Conservation (phyloP, 2,113 vertebrate genomes). For the Oreochromis tanganicae region DNA sequence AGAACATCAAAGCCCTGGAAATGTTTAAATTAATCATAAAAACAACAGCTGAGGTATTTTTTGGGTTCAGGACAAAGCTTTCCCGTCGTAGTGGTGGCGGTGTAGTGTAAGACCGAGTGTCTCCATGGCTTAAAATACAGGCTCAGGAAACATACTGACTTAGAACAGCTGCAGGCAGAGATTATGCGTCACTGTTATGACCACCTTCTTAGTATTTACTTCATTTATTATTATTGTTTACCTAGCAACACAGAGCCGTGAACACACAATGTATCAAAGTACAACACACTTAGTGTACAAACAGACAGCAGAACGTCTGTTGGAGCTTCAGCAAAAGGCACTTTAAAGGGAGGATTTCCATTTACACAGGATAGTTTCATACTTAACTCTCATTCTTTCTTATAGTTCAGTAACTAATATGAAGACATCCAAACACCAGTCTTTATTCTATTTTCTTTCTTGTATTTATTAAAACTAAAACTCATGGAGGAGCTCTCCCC, state of each 20-base stretch:
- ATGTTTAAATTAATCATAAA: not conserved
- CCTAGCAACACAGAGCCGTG: not conserved
- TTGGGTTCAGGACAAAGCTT: accelerated
- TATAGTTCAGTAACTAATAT: not conserved
- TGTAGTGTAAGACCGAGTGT: not conserved
- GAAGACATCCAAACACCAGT: not conserved
- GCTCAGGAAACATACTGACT: not conserved
- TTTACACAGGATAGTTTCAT: not conserved
- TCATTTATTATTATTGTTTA: not conserved
- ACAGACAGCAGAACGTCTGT: not conserved
- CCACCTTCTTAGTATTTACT: not conserved
- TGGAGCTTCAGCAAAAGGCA: not conserved
- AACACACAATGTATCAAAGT: not conserved
- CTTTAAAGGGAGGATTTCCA: not conserved
- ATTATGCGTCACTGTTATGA: not conserved
- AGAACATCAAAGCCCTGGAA: not conserved
- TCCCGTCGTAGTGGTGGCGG: too few relatives aligned
- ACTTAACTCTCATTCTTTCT: not conserved
- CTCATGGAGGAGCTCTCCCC: too few relatives aligned
- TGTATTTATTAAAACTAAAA: not conserved
- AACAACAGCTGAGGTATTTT: not conserved
- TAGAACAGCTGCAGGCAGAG: not conserved
- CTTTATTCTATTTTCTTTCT: not conserved
- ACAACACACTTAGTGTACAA: not conserved
- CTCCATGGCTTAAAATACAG: not conserved